Base-by-base conservation (phyloP, 2,888 invertebrate genomes). In the Lymantria monacha region DNA sequence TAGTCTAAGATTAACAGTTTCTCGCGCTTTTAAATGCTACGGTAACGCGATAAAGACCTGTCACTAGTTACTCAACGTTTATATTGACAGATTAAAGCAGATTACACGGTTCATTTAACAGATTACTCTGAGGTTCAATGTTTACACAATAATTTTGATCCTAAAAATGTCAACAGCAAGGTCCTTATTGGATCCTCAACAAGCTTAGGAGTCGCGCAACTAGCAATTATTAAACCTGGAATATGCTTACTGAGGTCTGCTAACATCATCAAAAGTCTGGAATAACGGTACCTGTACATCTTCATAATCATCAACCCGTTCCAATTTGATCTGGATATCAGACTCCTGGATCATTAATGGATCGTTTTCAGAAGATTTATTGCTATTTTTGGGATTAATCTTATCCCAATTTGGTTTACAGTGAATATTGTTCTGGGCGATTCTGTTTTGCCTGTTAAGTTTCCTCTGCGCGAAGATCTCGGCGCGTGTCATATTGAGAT, bases 401-500 rank as follows among this genome's bases (percentile, higher is more conserved):
- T 63, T 47, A 10, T 62, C 67, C 58, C 55, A 59, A 14, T 57
- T 55, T 0, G 53, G 48, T 30, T 15, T 51, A 0, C 30, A 51
- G 5, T 56, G 53, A 7, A 59, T 58, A 12, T 60, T 68, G 11
- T 60, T 60, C 14, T 59, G 57, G 10, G 49, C 22, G 8, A 58
- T 64, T 30, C 57, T 63, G 14, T 57, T 60, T 12, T 53, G 52
- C 11, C 58, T 55, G 15, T 71, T 73, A 1, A 63, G 49, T 30
- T 63, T 68, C 9, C 65, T 62, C 12, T 73, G 61, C 0, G 66
- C 71, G 3, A 70, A 72, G n/a, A 81, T 74, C 30, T 81, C 58
- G 0, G 74, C 79, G 0, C 79, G 48, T 0, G 81, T 79, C 81
- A 66, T 67, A 56, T 81, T 70, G 0, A 81, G 49, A 9, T 81